Base-by-base conservation (phyloP, 1,140 invertebrate genomes). In the Drosophila ogumai region DNA sequence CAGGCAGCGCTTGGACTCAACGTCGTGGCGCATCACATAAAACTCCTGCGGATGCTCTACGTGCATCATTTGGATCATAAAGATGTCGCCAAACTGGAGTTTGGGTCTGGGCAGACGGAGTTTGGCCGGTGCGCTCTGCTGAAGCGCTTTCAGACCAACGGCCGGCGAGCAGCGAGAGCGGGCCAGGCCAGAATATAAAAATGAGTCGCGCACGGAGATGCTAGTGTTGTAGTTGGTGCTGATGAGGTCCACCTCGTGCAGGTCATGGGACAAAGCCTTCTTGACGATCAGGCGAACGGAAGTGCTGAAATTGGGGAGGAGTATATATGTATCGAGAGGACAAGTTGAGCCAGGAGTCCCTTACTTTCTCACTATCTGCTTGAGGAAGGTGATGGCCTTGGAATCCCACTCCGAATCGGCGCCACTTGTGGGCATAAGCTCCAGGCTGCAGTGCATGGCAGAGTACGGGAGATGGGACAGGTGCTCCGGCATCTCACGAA, bases 121-220 rank as follows among this genome's bases (percentile, higher is more conserved):
- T 4, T 32, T 10, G 2, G 0, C 0, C 3, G 66, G 19, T 3
- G 82, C 79, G 6, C 22, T 22, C 22, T 46, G 36, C 44, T 44
- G 63, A 38, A 65, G 44, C 3, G 44, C 40, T 19, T 36, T 59
- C 9, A 17, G 6, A 15, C 25, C 6, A 47, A 40, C n/a, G 17
- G 40, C 12, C 31, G 19, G 17, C 13, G 8, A 19, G 8, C 28
- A 28, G 13, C 55, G 41, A 8, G 47, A 36, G 15, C 60, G 57
- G 28, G 86, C 91, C 72, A 86, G 32, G 41, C 87, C 91, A 6
- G 90, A 63, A 47, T 92, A 92, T 69, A 92, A 73, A 77, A 92
- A 91, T 57, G 91, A 54, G 10, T 92, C 82, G 1, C 81, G 80
- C 4, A 92, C 47, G 7, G 90, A 92, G 44, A 86, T 86, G 0